Base-by-base conservation (phyloP, 92 coral and sea anemone genomes). In the Ricordea florida region DNA sequence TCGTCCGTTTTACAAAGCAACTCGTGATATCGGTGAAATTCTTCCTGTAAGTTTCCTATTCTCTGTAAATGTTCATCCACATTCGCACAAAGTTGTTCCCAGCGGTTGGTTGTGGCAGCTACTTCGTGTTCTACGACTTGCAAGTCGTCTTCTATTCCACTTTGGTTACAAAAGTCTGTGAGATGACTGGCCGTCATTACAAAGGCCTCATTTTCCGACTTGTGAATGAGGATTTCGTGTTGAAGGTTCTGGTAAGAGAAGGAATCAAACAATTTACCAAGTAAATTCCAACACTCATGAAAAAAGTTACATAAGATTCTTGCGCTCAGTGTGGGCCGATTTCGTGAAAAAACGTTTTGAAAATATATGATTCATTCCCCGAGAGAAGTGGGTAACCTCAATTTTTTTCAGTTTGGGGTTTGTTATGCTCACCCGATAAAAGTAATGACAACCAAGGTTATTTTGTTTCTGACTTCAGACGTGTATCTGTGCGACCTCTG, bases 81-180 rank as follows among this genome's bases (percentile, higher is more conserved):
- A 37, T 81, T 84, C 1, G 81, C 73, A 20, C 78, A 79, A 20
- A 94, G 85, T 41, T 86, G 78, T 28, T 80, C 82, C 93, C 97
- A 94, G 36, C 96, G 97, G 43, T 78, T 65, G 46, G 85, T 79
- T 27, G 85, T 66, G n/a, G 70, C 57, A 3, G 83, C 70, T 28
- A 86, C 59, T 76, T 94, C 98, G 45, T 86, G 93, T 62, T 89
- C 91, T 60, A 94, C 58, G 43, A 92, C 84, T 45, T 89, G 76
- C n/a, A 89, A 30, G 71, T 94, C 97, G 14, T 76, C 84, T 7
- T 89, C 76, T 9, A 92, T 83, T 14, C 75, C 69, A 42, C 57
- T 82, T 16, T 82, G 79, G 26, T 79, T 68, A 66, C 93, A 90
- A 15, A 78, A 66, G 18, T 80, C 84, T 29, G 80, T 59, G 59